A percentile compares a stretch with the other conserved stretches of the same genome.
Evolutionary conservation across 1,140 invertebrate genomes (phyloP).

Genomic region (Mylabris phalerata): DNA sequence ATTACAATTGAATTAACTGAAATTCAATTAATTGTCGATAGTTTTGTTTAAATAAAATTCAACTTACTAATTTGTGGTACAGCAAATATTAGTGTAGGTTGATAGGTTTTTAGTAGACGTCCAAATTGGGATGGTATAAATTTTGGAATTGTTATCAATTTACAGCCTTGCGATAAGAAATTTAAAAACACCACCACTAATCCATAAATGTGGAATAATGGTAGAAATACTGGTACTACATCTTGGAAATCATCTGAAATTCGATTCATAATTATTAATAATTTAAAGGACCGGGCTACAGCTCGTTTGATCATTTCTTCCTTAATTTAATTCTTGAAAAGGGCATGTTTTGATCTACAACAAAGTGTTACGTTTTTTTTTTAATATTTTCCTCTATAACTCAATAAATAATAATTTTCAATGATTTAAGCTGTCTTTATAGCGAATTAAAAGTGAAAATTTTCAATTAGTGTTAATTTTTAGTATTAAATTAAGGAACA

Average conservation of each 20-base stretch:
- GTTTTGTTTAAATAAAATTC: not conserved
- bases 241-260: constrained; percentile 47
- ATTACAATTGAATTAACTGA: constrained; percentile 56
- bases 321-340: too few species aligned
- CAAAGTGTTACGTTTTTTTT: too few species aligned
- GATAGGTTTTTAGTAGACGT: constrained; percentile 47
- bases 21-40: not conserved
- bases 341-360: too few species aligned
- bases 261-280: not conserved
- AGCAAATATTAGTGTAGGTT: constrained; percentile 48
- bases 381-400: too few species aligned
- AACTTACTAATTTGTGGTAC: constrained; percentile 56
- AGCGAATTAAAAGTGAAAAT: too few species aligned
- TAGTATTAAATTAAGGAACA: too few species aligned
- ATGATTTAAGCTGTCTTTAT: too few species aligned
- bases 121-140: constrained; percentile 59
- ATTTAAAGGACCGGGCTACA: too few species aligned
- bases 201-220: constrained; percentile 81
- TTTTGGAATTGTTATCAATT: constrained; percentile 62
- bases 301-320: too few species aligned
- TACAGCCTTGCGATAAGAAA: constrained; percentile 54
- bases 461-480: too few species aligned
- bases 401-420: too few species aligned
- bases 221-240: constrained; percentile 55
- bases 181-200: constrained; percentile 51